These are phyloP conservation scores for Drosophila lacteicornis DNA, from an alignment of 1,140 invertebrate genomes.

Conservation along the genomic window DNA sequence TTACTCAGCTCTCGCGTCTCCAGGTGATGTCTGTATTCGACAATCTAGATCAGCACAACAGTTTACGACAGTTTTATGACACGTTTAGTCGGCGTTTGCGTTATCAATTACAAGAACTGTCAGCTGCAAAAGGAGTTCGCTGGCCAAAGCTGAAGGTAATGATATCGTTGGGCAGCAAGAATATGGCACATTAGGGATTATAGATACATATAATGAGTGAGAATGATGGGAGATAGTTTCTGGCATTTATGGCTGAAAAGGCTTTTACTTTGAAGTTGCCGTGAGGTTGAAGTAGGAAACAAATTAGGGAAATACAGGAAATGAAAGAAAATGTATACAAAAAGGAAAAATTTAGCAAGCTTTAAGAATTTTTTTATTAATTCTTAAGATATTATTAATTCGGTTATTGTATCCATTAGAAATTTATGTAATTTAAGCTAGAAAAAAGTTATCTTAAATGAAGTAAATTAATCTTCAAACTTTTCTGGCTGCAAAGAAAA, in stretches of 20 bases:
- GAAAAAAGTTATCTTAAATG: not conserved
- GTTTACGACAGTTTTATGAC: slow-evolving; percentile 77
- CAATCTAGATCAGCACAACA: slow-evolving; percentile 74
- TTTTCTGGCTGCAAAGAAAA: not conserved
- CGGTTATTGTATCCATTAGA: not conserved
- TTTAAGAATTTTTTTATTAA: no score
- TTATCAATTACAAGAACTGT: slow-evolving; percentile 78
- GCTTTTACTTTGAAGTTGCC: slow-evolving; percentile 11
- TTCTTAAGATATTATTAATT: no score
- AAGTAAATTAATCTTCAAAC: not conserved
- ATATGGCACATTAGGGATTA: slow-evolving; percentile 26
- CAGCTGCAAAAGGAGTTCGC: slow-evolving; percentile 61
- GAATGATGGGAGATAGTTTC: slow-evolving; percentile 5
- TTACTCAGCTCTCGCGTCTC: slow-evolving; percentile 56
- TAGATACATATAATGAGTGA: not conserved
- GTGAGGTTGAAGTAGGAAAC: not conserved
- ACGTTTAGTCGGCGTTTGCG: slow-evolving; percentile 57
- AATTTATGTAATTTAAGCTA: not conserved
- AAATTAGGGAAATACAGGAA: not conserved
- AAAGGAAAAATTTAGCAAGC: no score
- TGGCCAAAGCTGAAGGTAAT: slow-evolving; percentile 21
- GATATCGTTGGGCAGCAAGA: slow-evolving; percentile 21
- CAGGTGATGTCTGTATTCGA: slow-evolving; percentile 77
- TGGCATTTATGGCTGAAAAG: not conserved
- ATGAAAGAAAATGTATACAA: not conserved